Evolutionary conservation across 2,113 vertebrate genomes (phyloP).

Genomic region (Cyrtonyx montezumae): DNA sequence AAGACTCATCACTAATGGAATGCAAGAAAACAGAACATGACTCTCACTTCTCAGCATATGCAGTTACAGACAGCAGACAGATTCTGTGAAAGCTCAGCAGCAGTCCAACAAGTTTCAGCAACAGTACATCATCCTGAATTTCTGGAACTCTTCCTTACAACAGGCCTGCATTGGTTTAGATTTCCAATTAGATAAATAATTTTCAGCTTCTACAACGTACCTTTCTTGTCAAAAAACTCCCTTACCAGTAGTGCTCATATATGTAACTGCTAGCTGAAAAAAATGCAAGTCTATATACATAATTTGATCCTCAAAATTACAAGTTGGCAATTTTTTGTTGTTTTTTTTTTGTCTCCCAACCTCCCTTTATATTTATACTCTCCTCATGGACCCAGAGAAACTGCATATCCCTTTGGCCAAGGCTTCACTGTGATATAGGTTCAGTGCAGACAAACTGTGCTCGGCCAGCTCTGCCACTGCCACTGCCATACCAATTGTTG

Average conservation of each 20-base stretch:
- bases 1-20: not conserved
- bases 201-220: not conserved
- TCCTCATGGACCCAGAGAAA: not conserved
- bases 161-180: not conserved
- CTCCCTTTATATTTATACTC: not conserved
- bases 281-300: not conserved
- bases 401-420: not conserved
- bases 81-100: not conserved
- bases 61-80: slow-evolving; percentile 1
- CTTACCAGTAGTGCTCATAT: not conserved
- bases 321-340: not conserved
- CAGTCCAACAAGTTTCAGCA: not conserved
- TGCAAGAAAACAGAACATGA: not conserved
- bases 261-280: not conserved
- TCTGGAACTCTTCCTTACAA: not conserved
- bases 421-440: not conserved
- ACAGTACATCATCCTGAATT: not conserved
- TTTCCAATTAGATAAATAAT: not conserved
- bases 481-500: not conserved
- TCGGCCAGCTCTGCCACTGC: not conserved
- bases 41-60: not conserved
- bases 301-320: not conserved
- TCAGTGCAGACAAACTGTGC: not conserved
- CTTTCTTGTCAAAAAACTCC: not conserved
- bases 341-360: not conserved